Evolutionary conservation across 2,888 invertebrate species (phyloP), one percentile per base, ranked within the genome.

Genomic region (Diadegma fenestrale): DNA sequence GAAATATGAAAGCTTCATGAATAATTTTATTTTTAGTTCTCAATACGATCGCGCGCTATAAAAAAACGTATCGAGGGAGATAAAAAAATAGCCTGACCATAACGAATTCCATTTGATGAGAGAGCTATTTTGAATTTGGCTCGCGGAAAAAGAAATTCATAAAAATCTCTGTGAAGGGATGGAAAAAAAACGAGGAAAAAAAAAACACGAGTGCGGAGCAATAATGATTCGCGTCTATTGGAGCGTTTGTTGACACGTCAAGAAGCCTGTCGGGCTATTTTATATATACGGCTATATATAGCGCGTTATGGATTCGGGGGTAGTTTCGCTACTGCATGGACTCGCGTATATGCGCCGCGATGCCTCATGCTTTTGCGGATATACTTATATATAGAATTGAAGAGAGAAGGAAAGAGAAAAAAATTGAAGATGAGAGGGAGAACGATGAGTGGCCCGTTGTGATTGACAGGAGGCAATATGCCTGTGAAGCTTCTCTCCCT

Each of bases 401-500:
- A 72, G 81, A 68, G 82, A 82, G 72, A 22, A 84, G 76, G 75
- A 58, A 41, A 58, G 80, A 68, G 85, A 63, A 80, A 64, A 61
- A 82, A 80, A 71, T 63, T 61, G 86, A 86, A 58, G 85, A 43
- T n/a, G 80, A 66, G 63, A 54, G 64, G 64, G 72, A 72, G 84
- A 86, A 88, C 86, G 88, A 89, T 87, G 89, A 90, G 87, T 89
- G 89, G 88, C 91, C 87, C 90, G 92, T 92, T 93, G 93, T 94
- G 93, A 94, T 94, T 94, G 94, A 94, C 94, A 94, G 94, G 92
- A 93, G 92, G 93, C 93, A 93, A 94, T 94, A 94, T 94, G 93
- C 91, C 91, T 91, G 90, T 91, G 90, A 89, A 91, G 90, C 88
- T 89, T 66, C 33, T 64, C 64, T 37, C 64, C 90, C 90, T 90